A percentile compares a stretch with the other conserved stretches of the same genome.
Evolutionary conservation across 2,113 vertebrate species (phyloP).

Genomic region (Antechinus flavipes): DNA sequence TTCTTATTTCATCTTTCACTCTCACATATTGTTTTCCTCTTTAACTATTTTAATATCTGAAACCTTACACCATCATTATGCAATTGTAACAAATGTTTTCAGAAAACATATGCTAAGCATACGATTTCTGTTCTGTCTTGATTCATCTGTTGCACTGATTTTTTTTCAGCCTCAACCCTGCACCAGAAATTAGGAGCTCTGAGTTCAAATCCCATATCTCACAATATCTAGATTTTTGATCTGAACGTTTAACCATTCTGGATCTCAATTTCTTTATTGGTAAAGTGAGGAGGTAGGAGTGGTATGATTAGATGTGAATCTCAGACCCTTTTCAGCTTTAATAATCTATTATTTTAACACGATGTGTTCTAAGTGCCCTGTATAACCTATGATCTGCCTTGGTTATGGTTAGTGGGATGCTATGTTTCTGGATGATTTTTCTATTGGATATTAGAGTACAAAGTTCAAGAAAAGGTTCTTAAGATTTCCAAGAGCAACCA

Average conservation of each 20-base stretch:
- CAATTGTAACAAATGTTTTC: constrained; percentile 70
- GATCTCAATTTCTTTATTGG: background rate
- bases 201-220: background rate
- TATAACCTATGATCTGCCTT: background rate
- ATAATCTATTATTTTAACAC: background rate
- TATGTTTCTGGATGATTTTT: background rate
- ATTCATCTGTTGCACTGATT: constrained; percentile 43
- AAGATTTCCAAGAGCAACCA: background rate
- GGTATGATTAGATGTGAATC: background rate
- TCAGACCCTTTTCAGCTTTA: background rate
- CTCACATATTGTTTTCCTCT: constrained; percentile 79
- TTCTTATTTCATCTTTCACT: constrained; percentile 76
- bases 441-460: background rate
- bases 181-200: background rate
- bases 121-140: constrained; percentile 62
- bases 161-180: constrained; percentile 20
- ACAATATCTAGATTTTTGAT: background rate
- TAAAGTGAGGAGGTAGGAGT: background rate
- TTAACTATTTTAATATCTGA: constrained; percentile 75
- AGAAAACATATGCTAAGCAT: constrained; percentile 76
- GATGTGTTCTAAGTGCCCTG: background rate
- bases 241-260: background rate
- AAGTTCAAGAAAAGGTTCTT: background rate
- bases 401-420: background rate
- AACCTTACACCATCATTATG: constrained; percentile 68